Evolutionary conservation across 2,113 vertebrate genomes (phyloP).

Genomic region (Caranx ignobilis): DNA sequence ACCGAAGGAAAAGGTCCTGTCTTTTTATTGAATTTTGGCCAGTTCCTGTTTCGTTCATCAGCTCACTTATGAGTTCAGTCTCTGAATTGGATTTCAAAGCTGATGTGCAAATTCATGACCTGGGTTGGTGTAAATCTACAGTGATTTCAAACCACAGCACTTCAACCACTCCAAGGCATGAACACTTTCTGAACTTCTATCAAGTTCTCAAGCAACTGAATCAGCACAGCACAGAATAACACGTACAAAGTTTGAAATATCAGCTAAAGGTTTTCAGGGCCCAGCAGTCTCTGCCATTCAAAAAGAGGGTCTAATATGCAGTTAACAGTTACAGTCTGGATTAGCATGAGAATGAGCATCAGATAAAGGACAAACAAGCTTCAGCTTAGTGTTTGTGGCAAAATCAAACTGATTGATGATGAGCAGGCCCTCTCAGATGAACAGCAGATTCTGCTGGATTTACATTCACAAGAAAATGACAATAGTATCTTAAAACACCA

Average conservation of each 20-base stretch:
- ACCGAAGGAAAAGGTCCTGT: background rate
- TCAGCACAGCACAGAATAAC: constrained; percentile 44
- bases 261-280: constrained; percentile 17
- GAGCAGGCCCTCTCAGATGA: constrained; percentile 33
- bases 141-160: constrained; percentile 3
- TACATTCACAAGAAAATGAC: constrained; percentile 75
- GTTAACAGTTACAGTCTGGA: background rate
- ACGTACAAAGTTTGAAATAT: constrained; percentile 23
- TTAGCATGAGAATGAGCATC: background rate
- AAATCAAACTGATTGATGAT: constrained; percentile 2
- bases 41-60: constrained; percentile 1
- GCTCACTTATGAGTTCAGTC: constrained; percentile 5
- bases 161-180: constrained; percentile 14
- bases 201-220: constrained; percentile 30
- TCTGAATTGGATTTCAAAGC: constrained; percentile 26
- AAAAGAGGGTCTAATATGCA: constrained; percentile 25
- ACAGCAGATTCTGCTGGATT: constrained; percentile 54
- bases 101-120: constrained; percentile 35
- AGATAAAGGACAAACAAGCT: background rate
- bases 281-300: constrained; percentile 18
- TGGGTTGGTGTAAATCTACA: constrained; percentile 6
- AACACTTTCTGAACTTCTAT: constrained; percentile 27
- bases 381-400: constrained; percentile 10
- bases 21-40: background rate
- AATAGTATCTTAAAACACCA: constrained; percentile 45